Evolutionary conservation across 2,113 vertebrate species (phyloP).

Genomic region (Dromas ardeola): DNA sequence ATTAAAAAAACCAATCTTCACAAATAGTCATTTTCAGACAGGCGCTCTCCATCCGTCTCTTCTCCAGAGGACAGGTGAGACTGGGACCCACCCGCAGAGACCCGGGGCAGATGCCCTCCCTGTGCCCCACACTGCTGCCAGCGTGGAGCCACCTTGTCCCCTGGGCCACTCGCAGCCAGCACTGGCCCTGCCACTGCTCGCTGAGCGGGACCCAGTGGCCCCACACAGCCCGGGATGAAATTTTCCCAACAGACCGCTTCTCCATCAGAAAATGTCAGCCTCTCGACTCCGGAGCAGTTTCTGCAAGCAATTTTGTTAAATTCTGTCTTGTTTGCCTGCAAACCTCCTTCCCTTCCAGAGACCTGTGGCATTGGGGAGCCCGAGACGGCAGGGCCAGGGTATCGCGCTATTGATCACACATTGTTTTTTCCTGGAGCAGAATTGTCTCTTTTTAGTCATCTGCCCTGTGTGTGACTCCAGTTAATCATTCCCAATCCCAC

Average conservation of each 20-base stretch:
- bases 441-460: neutral
- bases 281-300: neutral
- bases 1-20: neutral
- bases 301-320: neutral
- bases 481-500: neutral
- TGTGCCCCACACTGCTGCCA: rapidly evolving
- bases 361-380: neutral
- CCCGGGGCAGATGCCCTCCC: rapidly evolving
- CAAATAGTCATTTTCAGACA: neutral
- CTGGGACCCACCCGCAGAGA: neutral
- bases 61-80: neutral
- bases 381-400: neutral
- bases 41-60: neutral
- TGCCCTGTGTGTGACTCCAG: neutral
- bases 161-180: neutral
- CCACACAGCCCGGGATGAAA: rapidly evolving
- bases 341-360: neutral
- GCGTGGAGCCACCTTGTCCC: neutral
- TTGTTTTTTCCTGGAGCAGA: neutral
- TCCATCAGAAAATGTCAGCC: neutral
- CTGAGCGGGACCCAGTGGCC: neutral
- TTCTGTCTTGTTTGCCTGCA: neutral
- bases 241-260: neutral
- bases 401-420: neutral
- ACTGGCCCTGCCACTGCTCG: neutral